phyloP scores from a whole-genome alignment of 2,113 vertebrate genomes.

The Pygoscelis antarcticus region DNA sequence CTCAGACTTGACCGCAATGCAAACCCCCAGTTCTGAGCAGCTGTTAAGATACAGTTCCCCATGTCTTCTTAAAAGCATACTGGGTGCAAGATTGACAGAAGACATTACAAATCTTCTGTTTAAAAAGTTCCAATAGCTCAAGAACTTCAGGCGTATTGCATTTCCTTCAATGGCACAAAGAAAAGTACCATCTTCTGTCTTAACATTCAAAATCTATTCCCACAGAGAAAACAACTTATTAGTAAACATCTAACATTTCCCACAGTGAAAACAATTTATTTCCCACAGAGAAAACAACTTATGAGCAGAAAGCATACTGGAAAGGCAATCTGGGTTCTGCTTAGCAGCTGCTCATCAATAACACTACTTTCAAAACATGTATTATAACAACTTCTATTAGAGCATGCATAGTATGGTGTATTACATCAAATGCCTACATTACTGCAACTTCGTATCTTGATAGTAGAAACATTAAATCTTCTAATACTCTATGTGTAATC shows the following conservation, averaged over 20 bases:
- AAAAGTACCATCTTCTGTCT: not conserved
- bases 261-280: conserved; percentile 71
- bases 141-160: not conserved
- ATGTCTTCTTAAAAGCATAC: not conserved
- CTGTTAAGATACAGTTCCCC: not conserved
- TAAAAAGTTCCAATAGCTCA: not conserved
- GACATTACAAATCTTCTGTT: not conserved
- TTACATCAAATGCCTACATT: not conserved
- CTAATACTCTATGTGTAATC: not conserved
- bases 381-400: not conserved
- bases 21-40: not conserved
- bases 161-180: not conserved
- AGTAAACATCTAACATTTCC: conserved; percentile 67
- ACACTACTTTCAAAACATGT: conserved; percentile 42
- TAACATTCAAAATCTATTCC: conserved; percentile 20
- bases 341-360: conserved; percentile 56
- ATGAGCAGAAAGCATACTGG: conserved; percentile 49
- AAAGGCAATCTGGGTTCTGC: conserved; percentile 45
- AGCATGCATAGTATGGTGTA: not conserved
- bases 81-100: not conserved
- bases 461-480: not conserved
- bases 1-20: not conserved
- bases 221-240: conserved; percentile 66
- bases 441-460: not conserved
- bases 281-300: conserved; percentile 58